Percentiles rank a stretch among this genome's conserved stretches.
Conservation (phyloP, 2,888 invertebrate genomes). For the Nephrotoma appendiculata region DNA sequence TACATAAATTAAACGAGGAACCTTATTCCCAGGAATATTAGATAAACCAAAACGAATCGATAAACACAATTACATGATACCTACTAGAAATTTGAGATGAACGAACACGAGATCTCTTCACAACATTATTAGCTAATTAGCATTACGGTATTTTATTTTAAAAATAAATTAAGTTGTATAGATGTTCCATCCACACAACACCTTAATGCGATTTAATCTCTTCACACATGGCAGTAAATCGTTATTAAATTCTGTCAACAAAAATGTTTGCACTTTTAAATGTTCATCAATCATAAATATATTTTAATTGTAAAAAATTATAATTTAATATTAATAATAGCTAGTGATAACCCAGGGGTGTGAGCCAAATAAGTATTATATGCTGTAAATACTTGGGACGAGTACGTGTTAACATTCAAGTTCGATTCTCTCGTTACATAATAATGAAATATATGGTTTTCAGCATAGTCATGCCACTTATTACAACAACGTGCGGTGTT, state of each 20-base stretch:
- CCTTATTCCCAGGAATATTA: not conserved
- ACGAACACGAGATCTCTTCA: not conserved
- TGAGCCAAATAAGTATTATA: not conserved
- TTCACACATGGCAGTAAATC: not conserved
- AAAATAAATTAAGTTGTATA: not conserved
- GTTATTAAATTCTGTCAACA: not conserved
- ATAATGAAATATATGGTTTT: not conserved
- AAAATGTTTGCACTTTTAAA: not conserved
- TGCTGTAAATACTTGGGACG: not conserved
- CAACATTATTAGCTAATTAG: not conserved
- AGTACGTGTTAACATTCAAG: not conserved
- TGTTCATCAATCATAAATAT: not conserved
- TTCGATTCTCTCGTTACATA: not conserved
- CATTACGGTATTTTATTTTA: not conserved
- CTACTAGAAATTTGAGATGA: too few relatives aligned
- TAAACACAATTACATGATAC: too few relatives aligned
- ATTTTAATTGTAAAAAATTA: not conserved
- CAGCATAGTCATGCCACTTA: not conserved
- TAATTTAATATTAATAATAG: not conserved
- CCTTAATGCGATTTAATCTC: not conserved
- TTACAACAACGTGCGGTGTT: not conserved
- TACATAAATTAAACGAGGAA: not conserved
- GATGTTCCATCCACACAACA: not conserved
- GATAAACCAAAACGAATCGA: too few relatives aligned
- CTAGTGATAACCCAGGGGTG: not conserved